phyloP scores from a whole-genome alignment of 2,113 vertebrate genomes.

The Laticauda colubrina region DNA sequence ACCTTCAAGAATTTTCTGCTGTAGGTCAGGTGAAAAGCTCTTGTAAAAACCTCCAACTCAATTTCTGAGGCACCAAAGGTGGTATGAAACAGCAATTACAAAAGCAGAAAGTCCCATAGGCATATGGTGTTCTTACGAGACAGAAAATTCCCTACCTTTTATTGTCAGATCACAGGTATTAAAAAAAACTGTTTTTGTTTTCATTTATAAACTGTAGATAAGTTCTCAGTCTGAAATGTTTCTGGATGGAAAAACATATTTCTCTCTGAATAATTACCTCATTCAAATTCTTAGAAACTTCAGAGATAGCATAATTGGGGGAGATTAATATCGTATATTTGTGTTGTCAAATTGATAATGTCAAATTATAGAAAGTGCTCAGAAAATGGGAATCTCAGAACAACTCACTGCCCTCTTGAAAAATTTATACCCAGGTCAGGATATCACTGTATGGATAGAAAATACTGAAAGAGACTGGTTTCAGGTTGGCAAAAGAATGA shows the following conservation, averaged over 20 bases:
- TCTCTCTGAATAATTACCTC: neutral
- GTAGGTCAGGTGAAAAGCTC: slow-evolving; percentile 17
- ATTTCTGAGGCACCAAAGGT: neutral
- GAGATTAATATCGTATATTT: neutral
- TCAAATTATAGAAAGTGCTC: neutral
- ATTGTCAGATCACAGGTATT: neutral
- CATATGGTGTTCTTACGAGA: neutral
- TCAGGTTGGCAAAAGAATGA: neutral
- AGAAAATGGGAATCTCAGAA: neutral
- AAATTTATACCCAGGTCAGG: neutral
- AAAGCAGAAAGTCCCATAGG: neutral
- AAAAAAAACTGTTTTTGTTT: neutral
- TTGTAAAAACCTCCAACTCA: neutral
- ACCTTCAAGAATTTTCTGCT: neutral
- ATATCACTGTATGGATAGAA: neutral
- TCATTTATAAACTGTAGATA: neutral
- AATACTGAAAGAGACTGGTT: neutral
- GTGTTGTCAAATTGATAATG: neutral
- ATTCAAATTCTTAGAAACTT: neutral
- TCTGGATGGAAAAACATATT: neutral
- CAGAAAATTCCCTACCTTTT: neutral
- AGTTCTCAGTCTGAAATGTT: neutral
- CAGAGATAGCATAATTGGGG: neutral
- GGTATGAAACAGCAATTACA: slow-evolving; percentile 4
- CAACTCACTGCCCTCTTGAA: neutral